Base-by-base conservation (phyloP, 1,140 invertebrate species). In the Heterodera carotae region DNA sequence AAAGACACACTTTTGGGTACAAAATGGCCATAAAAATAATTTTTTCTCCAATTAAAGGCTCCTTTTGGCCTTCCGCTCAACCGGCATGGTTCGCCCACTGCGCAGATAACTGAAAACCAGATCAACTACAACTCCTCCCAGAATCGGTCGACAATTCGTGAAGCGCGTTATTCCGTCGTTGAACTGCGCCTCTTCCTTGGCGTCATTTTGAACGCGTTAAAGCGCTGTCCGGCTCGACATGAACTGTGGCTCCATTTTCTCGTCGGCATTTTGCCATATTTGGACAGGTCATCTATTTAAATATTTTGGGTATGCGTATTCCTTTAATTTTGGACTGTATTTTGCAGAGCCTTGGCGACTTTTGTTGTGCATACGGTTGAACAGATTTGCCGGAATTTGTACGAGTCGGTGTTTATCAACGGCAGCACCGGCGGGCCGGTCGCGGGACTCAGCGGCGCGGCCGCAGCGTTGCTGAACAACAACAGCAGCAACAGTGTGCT, bases 141-240 rank as follows among this genome's bases (percentile, higher is more conserved):
- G 69, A 84, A 83, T 69, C 81, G 85, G 18, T 77, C 80, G 18
- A 86, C 80, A 22, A 39, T 84, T n/a, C 31, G 83, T 1, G 85
- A 87, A 31, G 64, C 72, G 29, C 85, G 85, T 7, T 73, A 69
- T 62, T 69, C 75, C n/a, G 78, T 88, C 27, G 86, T 87, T 34
- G 86, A 93, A 83, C 94, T 96, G 88, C 91, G 93, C 27, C 93
- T 96, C 91, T 95, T 96, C 85, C 88, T 94, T 27, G 91, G 92
- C 31, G 92, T 93, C 60, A 91, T 95, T 71, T 88, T 94, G 66
- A 93, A 91, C 83, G 93, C 93, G 25, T 89, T 95, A 5, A 90
- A 90, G 76, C 90, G 90, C 75, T 84, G 87, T 33, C 89, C 90
- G 64, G 80, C 84, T 27, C 81, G 89, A 43, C 87, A 89, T 89